phyloP scores from a whole-genome alignment of 1,140 invertebrate genomes.

The Drosophila navojoa region DNA sequence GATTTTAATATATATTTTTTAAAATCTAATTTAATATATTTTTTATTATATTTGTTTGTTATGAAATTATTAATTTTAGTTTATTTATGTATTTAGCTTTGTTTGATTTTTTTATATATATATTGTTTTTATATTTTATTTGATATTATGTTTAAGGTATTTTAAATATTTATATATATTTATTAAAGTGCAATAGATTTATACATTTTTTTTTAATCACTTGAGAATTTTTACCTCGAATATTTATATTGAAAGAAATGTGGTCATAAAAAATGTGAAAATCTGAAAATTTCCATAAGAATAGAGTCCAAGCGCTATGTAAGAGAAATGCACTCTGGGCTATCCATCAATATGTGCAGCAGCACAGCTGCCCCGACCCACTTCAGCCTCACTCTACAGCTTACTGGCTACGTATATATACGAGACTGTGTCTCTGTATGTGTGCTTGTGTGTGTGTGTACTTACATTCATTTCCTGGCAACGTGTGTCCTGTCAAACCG shows the following conservation, averaged over 20 bases:
- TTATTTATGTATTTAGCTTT: too few species aligned
- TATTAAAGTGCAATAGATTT: neutral
- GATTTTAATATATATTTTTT: too few species aligned
- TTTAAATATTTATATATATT: too few species aligned
- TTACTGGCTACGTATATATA: constrained; percentile 7
- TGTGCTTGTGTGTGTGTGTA: constrained; percentile 62
- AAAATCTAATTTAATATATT: too few species aligned
- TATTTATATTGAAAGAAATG: neutral
- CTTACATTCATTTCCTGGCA: constrained; percentile 91
- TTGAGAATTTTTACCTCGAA: neutral
- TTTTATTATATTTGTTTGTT: too few species aligned
- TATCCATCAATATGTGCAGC: constrained; percentile 2
- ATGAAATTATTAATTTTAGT: too few species aligned
- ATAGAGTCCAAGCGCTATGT: neutral
- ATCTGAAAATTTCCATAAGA: neutral
- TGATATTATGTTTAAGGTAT: too few species aligned
- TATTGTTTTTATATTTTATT: too few species aligned
- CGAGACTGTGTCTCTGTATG: constrained; percentile 17
- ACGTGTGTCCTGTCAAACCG: constrained; percentile 83
- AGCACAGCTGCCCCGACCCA: neutral
- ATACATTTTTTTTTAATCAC: neutral
- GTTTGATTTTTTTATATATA: too few species aligned
- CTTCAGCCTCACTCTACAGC: neutral
- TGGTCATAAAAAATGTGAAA: neutral
- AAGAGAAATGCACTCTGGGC: neutral